Conservation (phyloP, 2,888 invertebrate species). For the Rhagium mordax region DNA sequence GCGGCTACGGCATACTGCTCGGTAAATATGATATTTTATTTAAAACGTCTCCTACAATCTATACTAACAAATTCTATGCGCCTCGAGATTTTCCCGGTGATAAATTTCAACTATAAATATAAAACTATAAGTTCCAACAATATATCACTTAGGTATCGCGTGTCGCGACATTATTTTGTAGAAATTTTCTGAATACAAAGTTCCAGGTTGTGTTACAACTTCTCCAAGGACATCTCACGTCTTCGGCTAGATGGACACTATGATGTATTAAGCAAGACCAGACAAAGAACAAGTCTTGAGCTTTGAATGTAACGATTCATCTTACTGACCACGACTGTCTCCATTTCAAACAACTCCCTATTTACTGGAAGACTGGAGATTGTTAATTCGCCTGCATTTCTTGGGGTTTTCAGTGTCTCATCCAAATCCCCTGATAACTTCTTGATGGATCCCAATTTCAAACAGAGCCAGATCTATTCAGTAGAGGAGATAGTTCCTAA, state of each 20-base stretch:
- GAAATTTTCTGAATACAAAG: slow-evolving; percentile 48
- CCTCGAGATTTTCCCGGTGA: slow-evolving; percentile 32
- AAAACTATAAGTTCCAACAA: slow-evolving; percentile 47
- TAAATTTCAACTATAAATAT: slow-evolving; percentile 53
- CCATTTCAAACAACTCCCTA: slow-evolving; percentile 43
- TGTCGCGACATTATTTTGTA: slow-evolving; percentile 43
- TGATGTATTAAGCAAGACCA: slow-evolving; percentile 59
- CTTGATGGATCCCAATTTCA: slow-evolving; percentile 27
- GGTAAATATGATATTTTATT: slow-evolving; percentile 24
- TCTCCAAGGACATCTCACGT: slow-evolving; percentile 54
- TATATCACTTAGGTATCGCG: slow-evolving; percentile 51
- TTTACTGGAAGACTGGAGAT: slow-evolving; percentile 38
- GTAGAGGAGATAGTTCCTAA: slow-evolving; percentile 1
- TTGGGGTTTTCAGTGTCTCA: slow-evolving; percentile 8
- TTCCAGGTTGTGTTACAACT: slow-evolving; percentile 39
- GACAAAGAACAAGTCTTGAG: slow-evolving; percentile 62
- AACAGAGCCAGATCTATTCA: not conserved
- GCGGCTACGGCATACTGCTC: not conserved
- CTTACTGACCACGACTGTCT: slow-evolving; percentile 59
- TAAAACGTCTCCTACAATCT: slow-evolving; percentile 19
- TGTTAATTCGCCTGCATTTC: slow-evolving; percentile 32
- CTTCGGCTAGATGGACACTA: slow-evolving; percentile 59
- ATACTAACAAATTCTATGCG: slow-evolving; percentile 18
- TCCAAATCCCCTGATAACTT: slow-evolving; percentile 32
- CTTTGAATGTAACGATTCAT: slow-evolving; percentile 62